phyloP scores from a whole-genome alignment of 2,888 invertebrate genomes.

The Sesia apiformis region DNA sequence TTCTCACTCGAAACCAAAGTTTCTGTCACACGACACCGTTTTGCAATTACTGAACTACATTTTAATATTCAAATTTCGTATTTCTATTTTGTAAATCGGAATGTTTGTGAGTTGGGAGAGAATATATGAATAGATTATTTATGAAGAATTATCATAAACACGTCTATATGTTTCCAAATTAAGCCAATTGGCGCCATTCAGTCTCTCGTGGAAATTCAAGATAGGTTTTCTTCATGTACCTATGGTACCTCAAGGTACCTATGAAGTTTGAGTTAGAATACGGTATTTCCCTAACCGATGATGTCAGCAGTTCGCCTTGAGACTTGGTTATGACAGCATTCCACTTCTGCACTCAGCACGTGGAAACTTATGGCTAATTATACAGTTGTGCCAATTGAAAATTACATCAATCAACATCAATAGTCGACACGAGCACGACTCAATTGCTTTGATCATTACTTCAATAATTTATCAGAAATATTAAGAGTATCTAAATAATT shows the following conservation, averaged over 20 bases:
- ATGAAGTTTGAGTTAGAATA: background rate
- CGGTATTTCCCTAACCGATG: slow-evolving; percentile 31
- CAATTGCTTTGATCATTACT: slow-evolving; percentile 1
- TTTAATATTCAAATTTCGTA: slow-evolving; percentile 19
- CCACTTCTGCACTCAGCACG: slow-evolving; percentile 32
- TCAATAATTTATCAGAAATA: too few relatives aligned
- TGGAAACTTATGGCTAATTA: slow-evolving; percentile 33
- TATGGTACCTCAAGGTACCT: too few relatives aligned
- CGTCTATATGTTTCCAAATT: background rate
- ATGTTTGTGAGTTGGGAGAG: background rate
- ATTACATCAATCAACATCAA: slow-evolving; percentile 40
- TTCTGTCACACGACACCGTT: slow-evolving; percentile 32
- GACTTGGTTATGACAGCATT: slow-evolving; percentile 26
- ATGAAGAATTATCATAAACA: background rate
- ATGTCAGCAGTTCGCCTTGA: slow-evolving; percentile 55
- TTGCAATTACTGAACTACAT: slow-evolving; percentile 21
- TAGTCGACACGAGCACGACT: slow-evolving; percentile 13
- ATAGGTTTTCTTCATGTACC: background rate
- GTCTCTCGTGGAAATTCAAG: slow-evolving; percentile 7
- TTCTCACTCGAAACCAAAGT: slow-evolving; percentile 38
- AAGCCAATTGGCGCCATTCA: slow-evolving; percentile 11
- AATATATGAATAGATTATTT: background rate
- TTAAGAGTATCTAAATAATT: too few relatives aligned
- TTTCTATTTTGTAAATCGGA: slow-evolving; percentile 12
- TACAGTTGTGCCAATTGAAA: slow-evolving; percentile 33